Base-by-base conservation (phyloP, 2,888 invertebrate genomes). In the Ctenicera cuprea region DNA sequence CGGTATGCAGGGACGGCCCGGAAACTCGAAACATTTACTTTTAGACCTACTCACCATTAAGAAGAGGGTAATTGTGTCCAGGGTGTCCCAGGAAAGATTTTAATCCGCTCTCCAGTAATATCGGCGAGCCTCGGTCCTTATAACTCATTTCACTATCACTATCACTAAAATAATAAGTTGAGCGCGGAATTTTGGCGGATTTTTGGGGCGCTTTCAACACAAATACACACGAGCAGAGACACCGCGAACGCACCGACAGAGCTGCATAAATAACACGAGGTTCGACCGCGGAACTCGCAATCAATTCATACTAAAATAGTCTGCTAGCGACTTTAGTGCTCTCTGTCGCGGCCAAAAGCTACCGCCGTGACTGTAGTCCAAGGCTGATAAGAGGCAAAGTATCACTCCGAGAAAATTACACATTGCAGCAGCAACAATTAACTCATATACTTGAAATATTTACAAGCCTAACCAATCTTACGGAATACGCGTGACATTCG, bases 61-160 rank as follows among this genome's bases (percentile, higher is more conserved):
- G 92, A 81, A 93, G 90, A 84, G 93, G 93, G 89, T 92, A 93
- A 88, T 93, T 93, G 88, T 93, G 93, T 89, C 93, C 93, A 87
- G 94, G 94, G 87, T 94, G 92, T 88, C 93, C 93, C 88, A 95
- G 93, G 89, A 94, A 93, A 85, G 94, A 94, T 91, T 95, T 94
- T 87, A 93, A 91, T 89, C 94, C 94, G 90, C 93, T 94, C 91
- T 95, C 94, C 90, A 94, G 92, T 88, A 95, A 92, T 91, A 94
- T 94, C 88, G 94, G 94, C 90, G 94, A 95, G 83, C 84, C 85
- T 90, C 94, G 93, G 91, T 94, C 94, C 92, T 94, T 94, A 92
- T 94, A 94, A 90, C 94, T 94, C 95, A 95, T 95, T 91, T 91
- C 92, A 92, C 90, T 90, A 80, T 87, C 87, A 87, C 87, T 87